Conservation (phyloP, 2,113 vertebrate species). For the Capreolus pygargus region DNA sequence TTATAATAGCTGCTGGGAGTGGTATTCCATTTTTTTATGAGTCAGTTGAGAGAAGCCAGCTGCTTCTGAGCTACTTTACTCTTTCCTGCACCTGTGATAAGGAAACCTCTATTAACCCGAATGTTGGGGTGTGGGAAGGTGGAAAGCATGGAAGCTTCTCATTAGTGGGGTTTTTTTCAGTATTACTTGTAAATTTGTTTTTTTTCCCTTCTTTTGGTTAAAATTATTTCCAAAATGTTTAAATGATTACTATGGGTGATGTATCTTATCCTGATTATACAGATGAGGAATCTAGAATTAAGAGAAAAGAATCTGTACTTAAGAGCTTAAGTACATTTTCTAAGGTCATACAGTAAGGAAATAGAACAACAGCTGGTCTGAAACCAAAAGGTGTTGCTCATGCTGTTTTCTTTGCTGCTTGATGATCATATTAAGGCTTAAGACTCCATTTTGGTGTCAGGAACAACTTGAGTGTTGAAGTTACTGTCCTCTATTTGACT, state of each 20-base stretch:
- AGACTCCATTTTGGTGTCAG: not conserved
- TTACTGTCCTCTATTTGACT: not conserved
- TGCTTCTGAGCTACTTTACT: slow-evolving; percentile 27
- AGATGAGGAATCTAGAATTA: not conserved
- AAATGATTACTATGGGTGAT: not conserved
- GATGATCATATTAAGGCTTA: not conserved
- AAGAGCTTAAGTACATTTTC: not conserved
- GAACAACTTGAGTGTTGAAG: not conserved
- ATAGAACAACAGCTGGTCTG: not conserved
- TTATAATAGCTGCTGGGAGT: not conserved
- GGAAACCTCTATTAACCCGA: slow-evolving; percentile 11
- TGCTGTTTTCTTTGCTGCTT: not conserved
- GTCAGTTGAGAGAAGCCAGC: slow-evolving; percentile 4
- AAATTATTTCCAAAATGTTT: slow-evolving; percentile 19
- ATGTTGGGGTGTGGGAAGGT: not conserved
- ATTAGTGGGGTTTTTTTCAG: slow-evolving; percentile 38
- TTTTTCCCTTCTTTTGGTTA: not conserved
- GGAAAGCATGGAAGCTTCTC: not conserved
- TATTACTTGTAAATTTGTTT: slow-evolving; percentile 3
- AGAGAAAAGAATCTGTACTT: not conserved
- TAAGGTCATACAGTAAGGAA: not conserved
- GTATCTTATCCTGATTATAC: slow-evolving; percentile 25
- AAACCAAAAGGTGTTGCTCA: not conserved
- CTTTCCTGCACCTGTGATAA: slow-evolving; percentile 14
- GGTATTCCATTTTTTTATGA: not conserved